Percentiles rank a stretch among this genome's conserved stretches.
Conservation (phyloP, 2,888 invertebrate species). For the Stramonita haemastoma region DNA sequence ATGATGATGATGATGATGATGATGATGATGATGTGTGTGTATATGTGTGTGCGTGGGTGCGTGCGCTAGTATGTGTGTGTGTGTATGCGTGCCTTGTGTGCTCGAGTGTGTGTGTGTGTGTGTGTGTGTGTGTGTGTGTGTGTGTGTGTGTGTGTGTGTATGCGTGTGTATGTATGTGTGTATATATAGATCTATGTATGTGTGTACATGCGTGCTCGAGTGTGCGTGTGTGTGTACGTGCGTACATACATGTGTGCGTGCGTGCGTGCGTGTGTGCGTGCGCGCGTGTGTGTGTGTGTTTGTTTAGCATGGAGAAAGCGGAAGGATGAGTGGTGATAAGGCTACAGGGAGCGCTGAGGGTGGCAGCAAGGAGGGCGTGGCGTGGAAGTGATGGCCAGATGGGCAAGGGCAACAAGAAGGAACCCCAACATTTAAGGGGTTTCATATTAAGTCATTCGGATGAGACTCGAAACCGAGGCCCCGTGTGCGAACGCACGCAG, state of each 20-base stretch:
- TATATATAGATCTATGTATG: background rate
- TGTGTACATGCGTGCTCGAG: too few species aligned
- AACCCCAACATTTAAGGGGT: too few species aligned
- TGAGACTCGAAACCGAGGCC: too few species aligned
- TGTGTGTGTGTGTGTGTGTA: background rate
- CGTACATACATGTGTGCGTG: background rate
- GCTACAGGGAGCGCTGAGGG: background rate
- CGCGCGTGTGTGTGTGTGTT: background rate
- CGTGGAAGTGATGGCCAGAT: too few species aligned
- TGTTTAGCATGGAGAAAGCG: background rate
- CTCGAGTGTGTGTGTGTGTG: too few species aligned
- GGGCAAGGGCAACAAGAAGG: background rate
- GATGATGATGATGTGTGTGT: background rate
- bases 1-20: too few species aligned
- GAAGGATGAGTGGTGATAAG: background rate
- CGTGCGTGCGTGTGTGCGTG: background rate
- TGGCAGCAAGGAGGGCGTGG: too few species aligned
- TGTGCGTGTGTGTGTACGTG: background rate
- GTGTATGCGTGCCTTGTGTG: background rate
- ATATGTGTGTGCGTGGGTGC: background rate
- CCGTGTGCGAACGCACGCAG: too few species aligned
- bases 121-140: background rate
- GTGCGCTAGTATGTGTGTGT: background rate
- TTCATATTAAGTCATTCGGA: too few species aligned
- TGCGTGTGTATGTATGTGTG: background rate